Base-by-base conservation (phyloP, 2,888 invertebrate species). In the Shargacucullia verbasci region DNA sequence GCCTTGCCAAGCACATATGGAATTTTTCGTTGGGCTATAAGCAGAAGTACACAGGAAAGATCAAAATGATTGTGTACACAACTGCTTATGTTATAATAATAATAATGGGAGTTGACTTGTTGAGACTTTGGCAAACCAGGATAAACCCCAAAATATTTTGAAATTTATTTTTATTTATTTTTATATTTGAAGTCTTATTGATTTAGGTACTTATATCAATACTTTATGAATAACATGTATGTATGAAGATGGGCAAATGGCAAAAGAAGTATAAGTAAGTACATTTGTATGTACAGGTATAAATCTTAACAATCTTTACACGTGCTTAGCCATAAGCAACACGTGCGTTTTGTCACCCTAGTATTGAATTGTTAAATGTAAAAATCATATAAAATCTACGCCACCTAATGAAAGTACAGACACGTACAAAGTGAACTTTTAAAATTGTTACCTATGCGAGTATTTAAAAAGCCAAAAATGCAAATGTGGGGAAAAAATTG, bases 371-470 rank as follows among this genome's bases (percentile, higher is more conserved):
- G 81, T 83, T 82, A 78, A 80, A 80, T 80, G 79, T 83, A 80
- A 86, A 84, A 88, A 86, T 86, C 82, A 86, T 83, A 82, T 79
- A 81, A 79, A n/a, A 76, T 81, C 76, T 83, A 77, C 79, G 69
- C 75, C 70, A 81, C 80, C 82, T 86, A 84, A 85, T 82, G 79
- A 81, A 78, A 54, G 86, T 90, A 91, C 88, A 86, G 69, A 79
- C 82, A 55, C 2, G 38, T 12, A 73, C 78, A 83, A 65, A 85
- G 47, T 29, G 11, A 11, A 2, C 8, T 4, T 12, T 0, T 6
- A 3, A 10, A 9, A 37, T 49, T 46, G 7, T 4, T 29, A 9
- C 7, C 29, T 9, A 4, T 29, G 8, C 1, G 7, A 29, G 7
- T 8, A 9, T 29, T 9, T 9, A 29, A 29, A 29, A 29, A 9